Evolutionary conservation across 1,140 invertebrate genomes (phyloP).

Genomic region (Aphidius ervi): DNA sequence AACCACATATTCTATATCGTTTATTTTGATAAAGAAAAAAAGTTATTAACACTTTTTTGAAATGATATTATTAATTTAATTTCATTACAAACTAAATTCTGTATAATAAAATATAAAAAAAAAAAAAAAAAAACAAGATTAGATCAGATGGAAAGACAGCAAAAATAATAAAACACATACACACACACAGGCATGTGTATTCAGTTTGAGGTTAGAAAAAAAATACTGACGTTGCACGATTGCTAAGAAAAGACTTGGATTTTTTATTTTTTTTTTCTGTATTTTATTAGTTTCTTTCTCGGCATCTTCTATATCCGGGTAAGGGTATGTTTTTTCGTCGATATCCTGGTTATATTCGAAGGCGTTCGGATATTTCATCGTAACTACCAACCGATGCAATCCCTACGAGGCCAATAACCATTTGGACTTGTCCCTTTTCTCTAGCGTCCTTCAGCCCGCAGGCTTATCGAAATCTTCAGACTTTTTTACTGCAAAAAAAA

Average conservation of each 20-base stretch:
- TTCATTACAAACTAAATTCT: not conserved
- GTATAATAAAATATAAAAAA: not conserved
- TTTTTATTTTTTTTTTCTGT: conserved; percentile 9
- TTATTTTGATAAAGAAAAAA: too few species aligned
- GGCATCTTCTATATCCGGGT: conserved; percentile 7
- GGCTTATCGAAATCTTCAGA: conserved; percentile 24
- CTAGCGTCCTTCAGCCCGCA: conserved; percentile 15
- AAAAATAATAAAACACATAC: conserved; percentile 10
- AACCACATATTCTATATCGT: too few species aligned
- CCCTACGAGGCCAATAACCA: conserved; percentile 23
- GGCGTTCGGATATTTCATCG: conserved; percentile 16
- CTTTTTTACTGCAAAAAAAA: not conserved
- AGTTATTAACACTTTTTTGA: not conserved
- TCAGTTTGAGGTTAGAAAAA: not conserved
- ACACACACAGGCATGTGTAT: not conserved
- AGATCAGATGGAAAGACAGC: conserved; percentile 3
- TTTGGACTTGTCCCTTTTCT: conserved; percentile 18
- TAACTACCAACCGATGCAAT: conserved; percentile 11
- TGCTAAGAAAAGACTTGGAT: not conserved
- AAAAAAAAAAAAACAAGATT: not conserved
- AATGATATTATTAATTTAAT: not conserved
- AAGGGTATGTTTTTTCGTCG: not conserved
- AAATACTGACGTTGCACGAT: conserved; percentile 14
- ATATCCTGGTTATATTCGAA: conserved; percentile 9
- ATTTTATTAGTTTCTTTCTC: not conserved